phyloP scores from a whole-genome alignment of 2,797 vertebrate species.

The Hyperoplus immaculatus region DNA sequence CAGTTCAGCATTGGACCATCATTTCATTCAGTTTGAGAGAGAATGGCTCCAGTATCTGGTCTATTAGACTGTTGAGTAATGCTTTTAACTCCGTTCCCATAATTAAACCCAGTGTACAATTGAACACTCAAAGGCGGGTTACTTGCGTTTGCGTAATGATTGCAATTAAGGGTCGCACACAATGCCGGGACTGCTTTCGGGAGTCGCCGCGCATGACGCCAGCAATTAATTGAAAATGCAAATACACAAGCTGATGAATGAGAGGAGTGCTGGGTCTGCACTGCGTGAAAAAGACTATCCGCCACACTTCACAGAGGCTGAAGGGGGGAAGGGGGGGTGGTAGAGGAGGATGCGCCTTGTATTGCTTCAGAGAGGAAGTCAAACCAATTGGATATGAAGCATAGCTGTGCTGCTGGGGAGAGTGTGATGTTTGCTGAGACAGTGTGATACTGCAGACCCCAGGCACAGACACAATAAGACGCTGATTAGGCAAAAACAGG shows the following conservation, averaged over 20 bases:
- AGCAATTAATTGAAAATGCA: constrained; percentile 87
- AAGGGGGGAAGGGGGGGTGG: background rate
- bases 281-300: constrained; percentile 76
- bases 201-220: constrained; percentile 71
- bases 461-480: constrained; percentile 59
- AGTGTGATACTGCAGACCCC: constrained; percentile 55
- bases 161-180: constrained; percentile 84
- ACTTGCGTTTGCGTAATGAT: constrained; percentile 81
- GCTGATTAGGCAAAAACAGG: constrained; percentile 70
- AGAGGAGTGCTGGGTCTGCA: constrained; percentile 66
- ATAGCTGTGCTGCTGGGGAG: constrained; percentile 56
- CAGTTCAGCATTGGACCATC: constrained; percentile 59
- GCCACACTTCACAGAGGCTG: constrained; percentile 62
- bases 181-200: constrained; percentile 75
- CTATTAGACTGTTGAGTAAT: constrained; percentile 85
- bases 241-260: constrained; percentile 83
- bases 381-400: constrained; percentile 76
- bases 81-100: constrained; percentile 79
- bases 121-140: constrained; percentile 80
- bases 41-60: constrained; percentile 70
- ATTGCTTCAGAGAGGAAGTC: constrained; percentile 74
- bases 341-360: constrained; percentile 46
- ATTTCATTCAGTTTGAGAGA: constrained; percentile 68
- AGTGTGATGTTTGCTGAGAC: constrained; percentile 66
- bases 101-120: constrained; percentile 85